phyloP scores from a whole-genome alignment of 1,140 invertebrate species.

The Ladona fulva region DNA sequence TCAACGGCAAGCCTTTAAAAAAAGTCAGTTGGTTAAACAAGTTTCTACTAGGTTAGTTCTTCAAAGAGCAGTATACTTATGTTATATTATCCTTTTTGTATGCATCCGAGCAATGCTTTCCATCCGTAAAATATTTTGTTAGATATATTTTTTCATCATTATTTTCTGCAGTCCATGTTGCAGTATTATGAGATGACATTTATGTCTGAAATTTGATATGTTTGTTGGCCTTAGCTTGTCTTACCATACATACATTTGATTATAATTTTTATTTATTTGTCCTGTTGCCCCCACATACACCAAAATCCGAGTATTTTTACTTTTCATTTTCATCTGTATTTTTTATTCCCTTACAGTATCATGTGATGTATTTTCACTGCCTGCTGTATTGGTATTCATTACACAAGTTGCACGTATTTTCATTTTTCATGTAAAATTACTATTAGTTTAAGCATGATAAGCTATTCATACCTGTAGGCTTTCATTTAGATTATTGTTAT shows the following conservation, averaged over 20 bases:
- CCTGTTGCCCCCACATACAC: constrained; percentile 1
- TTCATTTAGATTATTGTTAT: not conserved
- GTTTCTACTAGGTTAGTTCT: constrained; percentile 11
- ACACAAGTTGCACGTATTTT: not conserved
- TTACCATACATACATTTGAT: constrained; percentile 16
- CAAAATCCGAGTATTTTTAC: constrained; percentile 6
- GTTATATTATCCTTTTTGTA: constrained; percentile 7
- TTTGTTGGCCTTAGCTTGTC: constrained; percentile 16
- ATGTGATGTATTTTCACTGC: constrained; percentile 9
- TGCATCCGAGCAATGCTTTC: not conserved
- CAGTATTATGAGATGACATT: constrained; percentile 5
- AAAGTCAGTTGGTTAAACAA: not conserved
- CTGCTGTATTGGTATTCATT: constrained; percentile 5
- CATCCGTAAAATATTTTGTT: constrained; percentile 13
- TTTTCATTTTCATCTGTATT: not conserved
- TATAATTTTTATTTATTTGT: constrained; percentile 10
- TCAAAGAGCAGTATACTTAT: not conserved
- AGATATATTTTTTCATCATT: not conserved
- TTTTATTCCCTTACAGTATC: not conserved
- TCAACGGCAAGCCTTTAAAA: not conserved
- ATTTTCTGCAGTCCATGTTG: not conserved
- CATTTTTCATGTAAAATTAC: not conserved
- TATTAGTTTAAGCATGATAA: not conserved
- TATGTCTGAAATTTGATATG: constrained; percentile 12
- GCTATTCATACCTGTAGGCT: not conserved